Percentiles rank a stretch among this genome's conserved stretches.
Evolutionary conservation across 2,113 vertebrate genomes (phyloP).

Genomic region (Epinephelus lanceolatus): DNA sequence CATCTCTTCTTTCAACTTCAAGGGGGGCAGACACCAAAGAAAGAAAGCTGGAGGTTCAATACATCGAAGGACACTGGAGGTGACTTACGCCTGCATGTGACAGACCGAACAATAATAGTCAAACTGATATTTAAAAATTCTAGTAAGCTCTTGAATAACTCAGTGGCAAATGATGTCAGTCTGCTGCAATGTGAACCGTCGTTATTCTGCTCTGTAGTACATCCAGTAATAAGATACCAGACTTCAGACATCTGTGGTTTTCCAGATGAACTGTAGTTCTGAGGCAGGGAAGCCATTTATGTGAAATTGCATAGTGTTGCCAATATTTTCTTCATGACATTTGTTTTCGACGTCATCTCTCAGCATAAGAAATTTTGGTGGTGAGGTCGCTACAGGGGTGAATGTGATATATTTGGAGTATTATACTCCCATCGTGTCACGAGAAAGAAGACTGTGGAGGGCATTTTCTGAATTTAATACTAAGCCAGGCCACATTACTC

Average conservation of each 20-base stretch:
- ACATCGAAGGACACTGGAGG: conserved; percentile 41
- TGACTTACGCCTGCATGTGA: conserved; percentile 15
- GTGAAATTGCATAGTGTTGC: neutral
- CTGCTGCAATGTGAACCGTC: neutral
- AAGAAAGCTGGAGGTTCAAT: conserved; percentile 46
- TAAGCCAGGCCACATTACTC: conserved; percentile 47
- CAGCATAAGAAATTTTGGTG: conserved; percentile 2
- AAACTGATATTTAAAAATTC: conserved; percentile 7
- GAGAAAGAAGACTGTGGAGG: conserved; percentile 35
- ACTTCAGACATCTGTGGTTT: conserved; percentile 13
- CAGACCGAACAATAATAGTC: conserved; percentile 11
- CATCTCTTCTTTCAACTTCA: conserved; percentile 59
- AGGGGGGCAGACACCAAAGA: conserved; percentile 22
- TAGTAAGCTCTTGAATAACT: neutral
- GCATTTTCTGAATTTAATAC: conserved; percentile 62
- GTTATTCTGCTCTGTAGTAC: neutral
- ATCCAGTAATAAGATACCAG: neutral
- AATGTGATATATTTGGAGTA: conserved; percentile 35
- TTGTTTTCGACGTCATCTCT: conserved; percentile 14
- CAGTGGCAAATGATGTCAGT: neutral
- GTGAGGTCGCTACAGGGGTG: neutral
- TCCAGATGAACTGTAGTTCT: conserved; percentile 15
- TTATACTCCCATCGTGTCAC: conserved; percentile 36
- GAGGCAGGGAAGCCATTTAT: conserved; percentile 7
- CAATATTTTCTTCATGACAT: conserved; percentile 15